Conservation (phyloP, 2,113 vertebrate genomes). For the Peromyscus maniculatus region DNA sequence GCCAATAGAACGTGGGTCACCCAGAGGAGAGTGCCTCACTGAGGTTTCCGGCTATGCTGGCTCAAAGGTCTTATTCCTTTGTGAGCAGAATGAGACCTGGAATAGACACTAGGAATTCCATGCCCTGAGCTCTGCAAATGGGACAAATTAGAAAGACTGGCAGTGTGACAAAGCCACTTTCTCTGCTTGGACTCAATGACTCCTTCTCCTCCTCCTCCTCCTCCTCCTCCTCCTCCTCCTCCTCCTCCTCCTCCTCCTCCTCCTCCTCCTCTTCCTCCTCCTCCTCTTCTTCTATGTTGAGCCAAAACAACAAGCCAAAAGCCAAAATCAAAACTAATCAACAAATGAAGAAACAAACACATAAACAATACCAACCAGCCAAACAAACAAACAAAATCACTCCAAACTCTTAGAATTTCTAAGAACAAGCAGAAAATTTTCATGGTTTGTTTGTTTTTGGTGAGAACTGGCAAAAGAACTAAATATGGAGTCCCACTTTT, state of each 20-base stretch:
- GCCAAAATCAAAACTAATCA: not conserved
- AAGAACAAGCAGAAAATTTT: not conserved
- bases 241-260: not conserved
- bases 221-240: not conserved
- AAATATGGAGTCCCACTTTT: rapidly evolving
- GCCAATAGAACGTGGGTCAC: not conserved
- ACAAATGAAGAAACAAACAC: not conserved
- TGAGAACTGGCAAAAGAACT: not conserved
- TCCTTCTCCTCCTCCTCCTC: not conserved
- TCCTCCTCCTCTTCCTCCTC: not conserved
- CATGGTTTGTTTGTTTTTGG: not conserved
- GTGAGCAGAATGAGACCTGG: not conserved
- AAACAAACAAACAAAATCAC: not conserved
- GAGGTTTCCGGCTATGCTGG: not conserved
- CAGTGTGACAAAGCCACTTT: not conserved
- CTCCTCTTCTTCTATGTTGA: not conserved
- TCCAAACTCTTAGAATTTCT: not conserved
- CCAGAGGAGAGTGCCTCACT: not conserved
- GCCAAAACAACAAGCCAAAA: not conserved
- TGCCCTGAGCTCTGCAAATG: not conserved
- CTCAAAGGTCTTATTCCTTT: not conserved
- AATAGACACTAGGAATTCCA: not conserved
- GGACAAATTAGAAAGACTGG: too few relatives aligned
- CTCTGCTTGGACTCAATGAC: not conserved
- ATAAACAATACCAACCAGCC: not conserved